Conservation (phyloP, 2,888 invertebrate species). For the Slavum lentiscoides region DNA sequence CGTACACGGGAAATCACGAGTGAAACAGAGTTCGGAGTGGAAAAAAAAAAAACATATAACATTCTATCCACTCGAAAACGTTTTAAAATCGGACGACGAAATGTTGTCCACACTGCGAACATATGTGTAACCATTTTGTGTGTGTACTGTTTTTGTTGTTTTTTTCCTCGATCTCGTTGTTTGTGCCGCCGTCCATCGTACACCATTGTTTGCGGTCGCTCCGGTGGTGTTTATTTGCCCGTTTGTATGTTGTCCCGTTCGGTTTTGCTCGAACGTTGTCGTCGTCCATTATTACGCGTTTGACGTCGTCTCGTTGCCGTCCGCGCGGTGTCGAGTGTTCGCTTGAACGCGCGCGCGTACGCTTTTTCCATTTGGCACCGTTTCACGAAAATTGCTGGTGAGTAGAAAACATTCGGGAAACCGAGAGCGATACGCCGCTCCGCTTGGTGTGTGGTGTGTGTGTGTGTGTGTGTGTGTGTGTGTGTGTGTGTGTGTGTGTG, state of each 20-base stretch:
- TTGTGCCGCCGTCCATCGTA: not conserved
- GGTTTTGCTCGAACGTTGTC: not conserved
- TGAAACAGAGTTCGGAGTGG: too few relatives aligned
- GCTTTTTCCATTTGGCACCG: not conserved
- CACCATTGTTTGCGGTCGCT: conserved; percentile 19
- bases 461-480: not conserved
- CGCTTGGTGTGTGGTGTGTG: not conserved
- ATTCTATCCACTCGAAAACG: too few relatives aligned
- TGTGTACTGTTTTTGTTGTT: conserved; percentile 18
- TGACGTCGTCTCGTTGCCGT: too few relatives aligned
- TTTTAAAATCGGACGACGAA: too few relatives aligned
- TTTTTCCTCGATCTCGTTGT: not conserved
- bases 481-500: not conserved
- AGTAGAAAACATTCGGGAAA: not conserved
- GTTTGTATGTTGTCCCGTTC: not conserved
- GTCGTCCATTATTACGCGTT: not conserved
- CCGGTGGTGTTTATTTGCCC: not conserved
- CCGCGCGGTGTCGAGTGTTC: not conserved
- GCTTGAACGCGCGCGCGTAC: not conserved
- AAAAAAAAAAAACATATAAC: too few relatives aligned
- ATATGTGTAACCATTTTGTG: conserved; percentile 44
- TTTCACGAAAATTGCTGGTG: conserved; percentile 24
- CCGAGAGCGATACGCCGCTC: too few relatives aligned
- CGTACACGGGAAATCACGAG: too few relatives aligned
- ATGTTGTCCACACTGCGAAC: conserved; percentile 39